These are phyloP conservation scores for Chiloscyllium plagiosum DNA, from an alignment of 2,113 vertebrate genomes.

Conservation along the genomic window DNA sequence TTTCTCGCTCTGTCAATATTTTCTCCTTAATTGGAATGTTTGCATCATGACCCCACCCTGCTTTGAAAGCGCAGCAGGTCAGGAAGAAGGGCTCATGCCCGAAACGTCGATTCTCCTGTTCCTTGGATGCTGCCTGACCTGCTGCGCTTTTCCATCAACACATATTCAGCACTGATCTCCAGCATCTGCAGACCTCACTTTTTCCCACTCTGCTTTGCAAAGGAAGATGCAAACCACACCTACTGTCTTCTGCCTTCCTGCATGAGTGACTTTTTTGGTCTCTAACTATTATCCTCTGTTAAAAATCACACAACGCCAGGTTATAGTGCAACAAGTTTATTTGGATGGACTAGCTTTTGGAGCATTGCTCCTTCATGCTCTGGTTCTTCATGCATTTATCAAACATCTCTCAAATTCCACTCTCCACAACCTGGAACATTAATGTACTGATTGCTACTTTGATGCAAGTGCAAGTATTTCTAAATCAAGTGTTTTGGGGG, in stretches of 20 bases:
- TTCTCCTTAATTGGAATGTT: background rate
- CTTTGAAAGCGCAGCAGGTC: too few species aligned
- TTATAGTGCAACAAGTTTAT: too few species aligned
- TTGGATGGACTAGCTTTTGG: too few species aligned
- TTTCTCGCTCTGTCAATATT: background rate
- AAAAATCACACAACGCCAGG: too few species aligned
- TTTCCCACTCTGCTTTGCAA: background rate
- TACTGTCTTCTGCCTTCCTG: background rate
- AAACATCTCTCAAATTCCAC: background rate
- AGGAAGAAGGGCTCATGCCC: too few species aligned
- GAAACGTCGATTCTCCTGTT: too few species aligned
- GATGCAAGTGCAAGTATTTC: background rate
- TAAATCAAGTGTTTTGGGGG: background rate
- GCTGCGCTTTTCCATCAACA: too few species aligned
- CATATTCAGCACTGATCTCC: too few species aligned
- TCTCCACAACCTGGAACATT: background rate
- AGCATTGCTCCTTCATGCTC: too few species aligned
- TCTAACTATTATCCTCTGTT: background rate
- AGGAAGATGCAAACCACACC: background rate
- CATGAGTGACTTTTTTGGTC: background rate
- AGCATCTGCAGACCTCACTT: too few species aligned
- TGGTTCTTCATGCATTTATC: too few species aligned
- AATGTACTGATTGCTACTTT: background rate
- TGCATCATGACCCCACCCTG: background rate
- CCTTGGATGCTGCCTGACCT: too few species aligned